Conservation (phyloP, 2,888 invertebrate genomes). For the Dichetophora obliterata region DNA sequence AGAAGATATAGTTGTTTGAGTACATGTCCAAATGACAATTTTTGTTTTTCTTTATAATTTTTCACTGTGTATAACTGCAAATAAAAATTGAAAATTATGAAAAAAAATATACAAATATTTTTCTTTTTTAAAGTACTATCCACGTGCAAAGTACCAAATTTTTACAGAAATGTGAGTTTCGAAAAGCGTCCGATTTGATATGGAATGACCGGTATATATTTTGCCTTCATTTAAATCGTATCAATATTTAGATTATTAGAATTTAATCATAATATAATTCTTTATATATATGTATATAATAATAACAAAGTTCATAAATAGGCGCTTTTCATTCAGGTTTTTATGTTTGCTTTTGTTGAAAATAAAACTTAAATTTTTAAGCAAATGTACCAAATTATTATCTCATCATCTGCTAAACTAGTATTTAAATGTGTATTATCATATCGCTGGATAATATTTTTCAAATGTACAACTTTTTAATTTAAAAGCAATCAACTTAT, state of each 20-base stretch:
- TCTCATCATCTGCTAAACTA: not conserved
- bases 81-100: too few species aligned
- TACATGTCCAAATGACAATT: too few species aligned
- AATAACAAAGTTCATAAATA: constrained; percentile 42
- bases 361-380: not conserved
- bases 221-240: constrained; percentile 1
- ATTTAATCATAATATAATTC: not conserved
- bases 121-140: too few species aligned
- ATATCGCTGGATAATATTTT: too few species aligned
- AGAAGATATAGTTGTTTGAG: too few species aligned
- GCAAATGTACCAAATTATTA: constrained; percentile 11
- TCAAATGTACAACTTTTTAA: constrained; percentile 31
- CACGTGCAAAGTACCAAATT: too few species aligned
- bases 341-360: constrained; percentile 5
- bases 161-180: too few species aligned
- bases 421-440: not conserved
- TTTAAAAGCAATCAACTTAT: constrained; percentile 26
- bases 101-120: too few species aligned
- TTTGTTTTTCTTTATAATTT: too few species aligned
- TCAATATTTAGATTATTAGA: not conserved
- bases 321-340: constrained; percentile 37
- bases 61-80: too few species aligned
- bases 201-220: too few species aligned
- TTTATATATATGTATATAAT: constrained; percentile 11
- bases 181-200: too few species aligned